These are phyloP conservation scores for Drosophila ambigua DNA, from an alignment of 1,140 invertebrate species.

Conservation along the genomic window DNA sequence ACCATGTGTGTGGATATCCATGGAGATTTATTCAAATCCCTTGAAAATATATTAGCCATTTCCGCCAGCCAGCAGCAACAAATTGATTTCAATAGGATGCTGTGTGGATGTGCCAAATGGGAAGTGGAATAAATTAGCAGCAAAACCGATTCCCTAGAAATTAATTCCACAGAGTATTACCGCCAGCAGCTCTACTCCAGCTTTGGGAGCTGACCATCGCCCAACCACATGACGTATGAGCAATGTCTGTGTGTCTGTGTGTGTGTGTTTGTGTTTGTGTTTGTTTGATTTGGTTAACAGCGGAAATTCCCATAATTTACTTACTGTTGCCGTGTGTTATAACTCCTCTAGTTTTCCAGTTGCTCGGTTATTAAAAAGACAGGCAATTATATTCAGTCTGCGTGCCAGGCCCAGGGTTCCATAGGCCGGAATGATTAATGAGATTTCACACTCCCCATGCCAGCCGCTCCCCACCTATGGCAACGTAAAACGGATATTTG, in stretches of 20 bases:
- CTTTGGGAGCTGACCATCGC: not conserved
- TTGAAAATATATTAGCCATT: constrained; percentile 31
- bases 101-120: not conserved
- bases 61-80: constrained; percentile 11
- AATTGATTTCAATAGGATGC: not conserved
- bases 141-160: not conserved
- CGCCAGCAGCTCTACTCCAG: too few relatives aligned
- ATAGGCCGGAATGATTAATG: not conserved
- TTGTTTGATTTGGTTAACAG: constrained; percentile 1
- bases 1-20: not conserved
- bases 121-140: not conserved
- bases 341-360: constrained; percentile 17
- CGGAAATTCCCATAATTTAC: constrained; percentile 20
- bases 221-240: constrained; percentile 26
- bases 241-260: constrained; percentile 5
- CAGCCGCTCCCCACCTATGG: not conserved
- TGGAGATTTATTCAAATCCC: constrained; percentile 32
- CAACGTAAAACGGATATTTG: constrained; percentile 19
- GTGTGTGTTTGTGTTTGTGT: too few relatives aligned
- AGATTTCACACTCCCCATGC: constrained; percentile 1
- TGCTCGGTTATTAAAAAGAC: constrained; percentile 16
- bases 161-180: not conserved
- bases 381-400: constrained; percentile 3
- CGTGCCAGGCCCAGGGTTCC: not conserved
- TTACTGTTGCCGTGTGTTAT: constrained; percentile 5